Conservation (phyloP, 2,113 vertebrate species). For the Naja naja region DNA sequence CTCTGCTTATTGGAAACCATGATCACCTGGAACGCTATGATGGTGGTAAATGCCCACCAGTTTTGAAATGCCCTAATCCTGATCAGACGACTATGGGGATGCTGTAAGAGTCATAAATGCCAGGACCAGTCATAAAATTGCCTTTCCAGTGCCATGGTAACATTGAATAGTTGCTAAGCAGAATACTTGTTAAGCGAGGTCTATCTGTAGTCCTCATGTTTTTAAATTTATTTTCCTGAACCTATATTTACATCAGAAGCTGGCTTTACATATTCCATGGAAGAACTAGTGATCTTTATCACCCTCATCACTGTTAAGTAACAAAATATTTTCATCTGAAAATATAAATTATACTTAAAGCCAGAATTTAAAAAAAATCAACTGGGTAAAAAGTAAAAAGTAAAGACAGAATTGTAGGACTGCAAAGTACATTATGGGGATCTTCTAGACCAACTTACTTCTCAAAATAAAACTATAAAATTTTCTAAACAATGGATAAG, state of each 20-base stretch:
- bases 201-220: background rate
- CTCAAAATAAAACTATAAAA: background rate
- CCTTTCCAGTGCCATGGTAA: background rate
- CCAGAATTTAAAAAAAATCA: background rate
- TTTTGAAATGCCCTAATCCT: background rate
- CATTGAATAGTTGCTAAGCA: background rate
- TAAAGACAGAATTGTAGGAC: background rate
- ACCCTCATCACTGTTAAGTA: background rate
- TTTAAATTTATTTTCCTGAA: background rate
- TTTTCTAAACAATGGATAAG: background rate
- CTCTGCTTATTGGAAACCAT: background rate
- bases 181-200: background rate
- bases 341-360: background rate
- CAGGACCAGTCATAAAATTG: background rate
- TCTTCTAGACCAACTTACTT: background rate
- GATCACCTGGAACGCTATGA: background rate
- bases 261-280: conserved; percentile 35
- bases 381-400: background rate
- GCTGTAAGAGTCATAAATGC: background rate
- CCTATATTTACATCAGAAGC: conserved; percentile 25
- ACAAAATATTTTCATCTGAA: background rate
- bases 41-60: background rate
- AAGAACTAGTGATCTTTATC: conserved; percentile 15
- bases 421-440: background rate
- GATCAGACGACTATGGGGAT: background rate